Base-by-base conservation (phyloP, 2,888 invertebrate genomes). In the Drosophila meridiana region DNA sequence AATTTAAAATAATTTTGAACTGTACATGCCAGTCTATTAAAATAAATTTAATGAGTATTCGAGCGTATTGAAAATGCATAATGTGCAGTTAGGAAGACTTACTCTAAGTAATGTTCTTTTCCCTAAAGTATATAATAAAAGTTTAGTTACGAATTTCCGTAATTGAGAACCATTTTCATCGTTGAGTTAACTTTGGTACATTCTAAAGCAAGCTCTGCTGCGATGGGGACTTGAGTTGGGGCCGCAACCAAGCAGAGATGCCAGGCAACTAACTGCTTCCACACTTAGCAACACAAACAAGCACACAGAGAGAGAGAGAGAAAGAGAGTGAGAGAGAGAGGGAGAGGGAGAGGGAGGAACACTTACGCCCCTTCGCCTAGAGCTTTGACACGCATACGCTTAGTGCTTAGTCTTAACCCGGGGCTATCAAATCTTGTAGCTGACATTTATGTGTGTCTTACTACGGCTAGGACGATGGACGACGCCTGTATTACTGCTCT, bases 371-470 rank as follows among this genome's bases (percentile, higher is more conserved):
- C 45, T 52, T 47, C 32, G 60, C 36, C 47, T 26, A 72, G 59
- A 65, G 64, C 61, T 65, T 57, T 73, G 81, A 69, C 81, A 81
- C 79, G 78, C 85, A 80, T 84, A 83, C 79, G 81, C 77, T 76
- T 52, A 67, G 80, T 80, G 80, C 82, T 83, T 78, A 82, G 83
- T 76, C 73, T 76, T 77, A 77, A 63, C 89, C 85, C 71, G 75
- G 66, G 66, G 87, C 82, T 76, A 87, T 85, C 73, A 77, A 83
- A 85, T 82, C 89, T 89, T 85, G 85, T 82, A 73, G 78, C 82
- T 85, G 87, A 89, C 87, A 87, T 87, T 87, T 86, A 86, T 86
- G 87, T 87, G 79, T 79, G 76, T 75, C 73, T 78, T 74, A 77
- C 78, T 82, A 72, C 64, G 38, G 28, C 43, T 42, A 55, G 48